Evolutionary conservation across 2,888 invertebrate species (phyloP).

Genomic region (Capitulum mitella): DNA sequence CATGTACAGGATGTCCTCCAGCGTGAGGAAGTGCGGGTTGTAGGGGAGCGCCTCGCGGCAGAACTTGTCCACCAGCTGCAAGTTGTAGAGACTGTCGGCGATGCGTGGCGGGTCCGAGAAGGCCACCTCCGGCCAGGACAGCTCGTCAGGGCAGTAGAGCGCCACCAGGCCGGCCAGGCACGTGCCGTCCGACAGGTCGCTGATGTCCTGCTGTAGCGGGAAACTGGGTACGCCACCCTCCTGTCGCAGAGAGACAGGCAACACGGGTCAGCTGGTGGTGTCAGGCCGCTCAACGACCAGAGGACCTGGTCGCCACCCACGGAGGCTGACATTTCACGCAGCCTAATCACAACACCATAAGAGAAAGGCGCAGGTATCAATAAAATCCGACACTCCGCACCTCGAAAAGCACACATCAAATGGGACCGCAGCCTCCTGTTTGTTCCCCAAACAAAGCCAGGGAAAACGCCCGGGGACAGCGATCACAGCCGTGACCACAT

Average conservation of each 20-base stretch:
- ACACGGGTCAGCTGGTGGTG: too few relatives aligned
- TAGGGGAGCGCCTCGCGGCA: slow-evolving; percentile 75
- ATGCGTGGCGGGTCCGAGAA: slow-evolving; percentile 53
- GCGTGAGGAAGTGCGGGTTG: slow-evolving; percentile 84
- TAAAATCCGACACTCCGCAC: too few relatives aligned
- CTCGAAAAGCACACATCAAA: too few relatives aligned
- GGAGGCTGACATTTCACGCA: too few relatives aligned
- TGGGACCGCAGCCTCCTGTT: too few relatives aligned
- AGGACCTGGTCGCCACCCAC: too few relatives aligned
- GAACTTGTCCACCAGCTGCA: slow-evolving; percentile 78
- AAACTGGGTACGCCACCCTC: slow-evolving; percentile 48
- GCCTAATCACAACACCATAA: too few relatives aligned
- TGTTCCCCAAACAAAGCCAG: too few relatives aligned
- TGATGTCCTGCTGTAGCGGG: slow-evolving; percentile 63
- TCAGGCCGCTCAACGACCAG: slow-evolving; percentile 20
- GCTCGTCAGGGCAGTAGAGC: slow-evolving; percentile 77
- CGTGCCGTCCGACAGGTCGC: slow-evolving; percentile 85
- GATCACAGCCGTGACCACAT: too few relatives aligned
- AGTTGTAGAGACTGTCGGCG: slow-evolving; percentile 84
- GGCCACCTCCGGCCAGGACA: slow-evolving; percentile 61
- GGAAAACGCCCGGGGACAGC: too few relatives aligned
- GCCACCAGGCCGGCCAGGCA: slow-evolving; percentile 77
- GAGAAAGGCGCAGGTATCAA: too few relatives aligned
- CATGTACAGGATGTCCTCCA: slow-evolving; percentile 93
- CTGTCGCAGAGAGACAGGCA: slow-evolving; percentile 22